Conservation (phyloP, 2,113 vertebrate species). For the Murina feae region DNA sequence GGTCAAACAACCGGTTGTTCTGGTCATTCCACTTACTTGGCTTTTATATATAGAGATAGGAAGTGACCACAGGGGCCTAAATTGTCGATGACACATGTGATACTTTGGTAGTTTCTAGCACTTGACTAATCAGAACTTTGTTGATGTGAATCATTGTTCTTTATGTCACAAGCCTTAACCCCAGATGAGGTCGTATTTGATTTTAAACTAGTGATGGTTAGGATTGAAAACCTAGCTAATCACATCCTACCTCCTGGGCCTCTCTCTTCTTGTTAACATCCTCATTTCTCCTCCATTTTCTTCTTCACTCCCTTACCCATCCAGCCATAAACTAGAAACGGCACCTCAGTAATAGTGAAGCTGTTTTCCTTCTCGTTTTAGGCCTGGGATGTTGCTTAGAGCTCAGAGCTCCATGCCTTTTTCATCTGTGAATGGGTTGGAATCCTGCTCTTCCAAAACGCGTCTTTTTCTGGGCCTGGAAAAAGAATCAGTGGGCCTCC, state of each 20-base stretch:
- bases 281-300: background rate
- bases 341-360: background rate
- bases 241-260: background rate
- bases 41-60: too few species aligned
- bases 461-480: background rate
- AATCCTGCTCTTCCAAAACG: background rate
- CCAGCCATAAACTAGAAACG: constrained; percentile 29
- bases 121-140: background rate
- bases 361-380: background rate
- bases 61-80: background rate
- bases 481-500: background rate
- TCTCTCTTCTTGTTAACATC: background rate
- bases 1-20: too few species aligned
- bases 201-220: background rate
- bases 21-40: too few species aligned
- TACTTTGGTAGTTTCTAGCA: background rate
- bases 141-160: background rate
- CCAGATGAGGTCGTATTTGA: background rate
- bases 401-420: background rate
- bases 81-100: background rate
- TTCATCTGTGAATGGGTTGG: background rate
- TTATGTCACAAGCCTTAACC: background rate
- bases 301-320: constrained; percentile 6
- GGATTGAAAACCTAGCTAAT: background rate
- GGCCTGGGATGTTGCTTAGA: background rate